Percentiles rank a stretch among this genome's conserved stretches.
Conservation (phyloP, 2,888 invertebrate genomes). For the Cheiracanthium punctorium region DNA sequence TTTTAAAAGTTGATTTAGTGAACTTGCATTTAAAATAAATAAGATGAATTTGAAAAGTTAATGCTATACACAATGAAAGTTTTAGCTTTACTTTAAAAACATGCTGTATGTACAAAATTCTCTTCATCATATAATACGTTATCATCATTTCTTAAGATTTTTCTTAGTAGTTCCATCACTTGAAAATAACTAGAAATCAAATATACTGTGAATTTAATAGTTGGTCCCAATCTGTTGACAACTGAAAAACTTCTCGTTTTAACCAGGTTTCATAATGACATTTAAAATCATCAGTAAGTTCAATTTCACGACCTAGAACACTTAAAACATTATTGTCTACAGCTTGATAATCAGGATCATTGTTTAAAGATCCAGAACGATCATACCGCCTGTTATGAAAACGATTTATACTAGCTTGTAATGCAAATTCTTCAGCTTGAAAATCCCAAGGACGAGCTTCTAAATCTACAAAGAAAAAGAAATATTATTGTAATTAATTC, state of each 20-base stretch:
- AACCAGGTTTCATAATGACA: slow-evolving; percentile 96
- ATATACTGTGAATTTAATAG: slow-evolving; percentile 73
- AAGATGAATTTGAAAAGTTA: too few relatives aligned
- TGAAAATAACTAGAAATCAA: slow-evolving; percentile 10
- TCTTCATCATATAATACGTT: too few relatives aligned
- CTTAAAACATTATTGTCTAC: slow-evolving; percentile 89
- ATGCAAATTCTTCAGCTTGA: slow-evolving; percentile 95
- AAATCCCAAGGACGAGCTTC: slow-evolving; percentile 97
- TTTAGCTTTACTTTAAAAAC: too few relatives aligned
- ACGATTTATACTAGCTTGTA: slow-evolving; percentile 94
- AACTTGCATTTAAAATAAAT: too few relatives aligned
- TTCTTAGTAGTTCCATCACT: too few relatives aligned
- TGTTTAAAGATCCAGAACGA: slow-evolving; percentile 46
- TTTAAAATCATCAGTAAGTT: slow-evolving; percentile 94
- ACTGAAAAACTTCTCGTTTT: slow-evolving; percentile 95
- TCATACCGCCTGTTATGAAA: slow-evolving; percentile 95
- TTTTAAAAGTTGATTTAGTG: too few relatives aligned
- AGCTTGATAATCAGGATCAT: slow-evolving; percentile 80
- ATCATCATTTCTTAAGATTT: too few relatives aligned
- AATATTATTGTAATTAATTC: too few relatives aligned
- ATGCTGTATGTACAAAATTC: too few relatives aligned
- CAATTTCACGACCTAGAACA: slow-evolving; percentile 85
- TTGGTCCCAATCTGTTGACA: slow-evolving; percentile 81
- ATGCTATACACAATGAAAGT: too few relatives aligned
- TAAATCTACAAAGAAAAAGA: slow-evolving; percentile 79